These are phyloP conservation scores for Ptychochromis oligacanthus DNA, from an alignment of 2,113 vertebrate species.

Conservation along the genomic window DNA sequence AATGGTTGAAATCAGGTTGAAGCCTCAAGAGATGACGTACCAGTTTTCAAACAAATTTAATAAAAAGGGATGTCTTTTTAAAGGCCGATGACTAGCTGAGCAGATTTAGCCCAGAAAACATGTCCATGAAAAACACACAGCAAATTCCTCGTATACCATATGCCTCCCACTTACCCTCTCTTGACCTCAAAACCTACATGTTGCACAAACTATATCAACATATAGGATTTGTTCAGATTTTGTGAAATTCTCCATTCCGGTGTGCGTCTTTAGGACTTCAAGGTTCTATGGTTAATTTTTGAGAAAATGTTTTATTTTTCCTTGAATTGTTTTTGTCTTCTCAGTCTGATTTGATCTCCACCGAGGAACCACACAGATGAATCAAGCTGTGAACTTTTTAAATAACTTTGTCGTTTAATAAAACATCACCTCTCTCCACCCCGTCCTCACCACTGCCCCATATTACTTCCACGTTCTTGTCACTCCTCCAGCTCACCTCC, in stretches of 20 bases:
- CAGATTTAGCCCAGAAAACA: not conserved
- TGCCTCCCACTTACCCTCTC: not conserved
- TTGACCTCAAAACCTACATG: not conserved
- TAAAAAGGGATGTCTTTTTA: not conserved
- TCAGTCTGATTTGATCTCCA: not conserved
- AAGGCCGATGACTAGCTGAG: not conserved
- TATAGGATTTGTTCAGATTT: not conserved
- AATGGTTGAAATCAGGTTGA: not conserved
- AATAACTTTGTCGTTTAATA: not conserved
- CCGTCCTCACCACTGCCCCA: not conserved
- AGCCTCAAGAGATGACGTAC: not conserved
- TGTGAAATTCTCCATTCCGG: not conserved
- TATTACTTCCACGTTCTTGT: slow-evolving; percentile 7
- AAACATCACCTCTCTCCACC: not conserved
- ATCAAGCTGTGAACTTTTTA: not conserved
- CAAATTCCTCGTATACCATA: not conserved
- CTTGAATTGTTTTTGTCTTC: not conserved
- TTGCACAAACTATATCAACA: not conserved
- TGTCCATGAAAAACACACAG: not conserved
- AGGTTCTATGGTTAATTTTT: not conserved
- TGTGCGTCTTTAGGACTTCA: not conserved
- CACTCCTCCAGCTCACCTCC: not conserved
- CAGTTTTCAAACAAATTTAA: not conserved
- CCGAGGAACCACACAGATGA: not conserved
- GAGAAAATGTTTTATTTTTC: not conserved